Base-by-base conservation (phyloP, 2,888 invertebrate species). In the Drosophila neotestacea region DNA sequence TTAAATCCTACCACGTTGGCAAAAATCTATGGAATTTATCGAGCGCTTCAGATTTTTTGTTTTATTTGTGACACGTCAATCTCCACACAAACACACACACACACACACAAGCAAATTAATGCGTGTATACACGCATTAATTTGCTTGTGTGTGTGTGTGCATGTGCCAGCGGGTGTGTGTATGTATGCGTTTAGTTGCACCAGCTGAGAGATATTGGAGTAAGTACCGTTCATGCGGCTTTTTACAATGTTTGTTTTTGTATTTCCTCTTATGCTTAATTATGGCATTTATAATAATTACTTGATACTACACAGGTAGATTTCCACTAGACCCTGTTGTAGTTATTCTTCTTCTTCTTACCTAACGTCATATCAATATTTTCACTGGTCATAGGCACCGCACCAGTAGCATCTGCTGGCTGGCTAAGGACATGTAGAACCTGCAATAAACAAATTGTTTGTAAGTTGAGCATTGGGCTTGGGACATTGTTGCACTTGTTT, bases 291-390 rank as follows among this genome's bases (percentile, higher is more conserved):
- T 5, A n/a, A 41, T 16, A 47, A 36, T 34, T 51, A 9, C n/a
- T 22, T 22, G 22, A 1, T 48, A 32, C 36, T 48, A 10, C 13
- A 34, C 39, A 7, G 22, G 32, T 32, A 32, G 9, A 7, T 32
- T 54, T 30, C 27, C 32, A 42, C 42, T 22, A 32, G 4, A 22
- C 22, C 41, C 54, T 16, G 13, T 67, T 32, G 10, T 7, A 27
- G n/a, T 6, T 3, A 0, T 39, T 36, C 10, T 42, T 55, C 30
- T 54, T 41, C 4, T 38, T 38, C 94, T 95, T 93, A 97, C 97
- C 96, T 94, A 97, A 94, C 77, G 95, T 95, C 94, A 95, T 95
- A 93, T 97, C 97, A 93, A 97, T 94, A 93, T 96, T 97, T 91
- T 95, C 94, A 92, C 95, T 94, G 75, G 95, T 96, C 90, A 98